These are phyloP conservation scores for Micrasema longulum DNA, from an alignment of 1,140 invertebrate genomes.

Conservation along the genomic window DNA sequence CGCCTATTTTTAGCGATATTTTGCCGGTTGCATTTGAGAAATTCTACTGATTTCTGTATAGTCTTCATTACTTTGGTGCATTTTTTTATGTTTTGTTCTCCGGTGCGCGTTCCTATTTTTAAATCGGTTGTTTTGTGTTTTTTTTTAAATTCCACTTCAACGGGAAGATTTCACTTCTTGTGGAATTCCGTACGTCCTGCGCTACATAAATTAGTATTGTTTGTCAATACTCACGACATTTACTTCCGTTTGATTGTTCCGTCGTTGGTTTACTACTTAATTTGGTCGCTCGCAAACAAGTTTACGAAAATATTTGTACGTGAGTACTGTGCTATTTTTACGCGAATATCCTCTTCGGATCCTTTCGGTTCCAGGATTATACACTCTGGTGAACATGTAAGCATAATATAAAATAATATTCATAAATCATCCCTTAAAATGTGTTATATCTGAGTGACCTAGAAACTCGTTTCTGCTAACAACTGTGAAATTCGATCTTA, in stretches of 20 bases:
- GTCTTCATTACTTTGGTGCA: constrained; percentile 33
- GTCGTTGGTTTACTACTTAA: neutral
- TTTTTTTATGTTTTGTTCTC: constrained; percentile 25
- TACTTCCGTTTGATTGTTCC: neutral
- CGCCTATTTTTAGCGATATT: constrained; percentile 48
- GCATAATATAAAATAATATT: neutral
- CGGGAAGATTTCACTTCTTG: neutral
- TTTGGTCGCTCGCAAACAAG: neutral
- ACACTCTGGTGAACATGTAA: neutral
- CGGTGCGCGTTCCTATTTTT: constrained; percentile 39
- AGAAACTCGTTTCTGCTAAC: constrained; percentile 9
- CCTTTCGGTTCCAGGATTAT: neutral
- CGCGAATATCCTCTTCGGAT: neutral
- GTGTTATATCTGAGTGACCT: constrained; percentile 10
- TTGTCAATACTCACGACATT: constrained; percentile 8
- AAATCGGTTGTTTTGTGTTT: constrained; percentile 14
- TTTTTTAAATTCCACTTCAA: constrained; percentile 35
- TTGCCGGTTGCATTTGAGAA: constrained; percentile 43
- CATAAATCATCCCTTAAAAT: constrained; percentile 5
- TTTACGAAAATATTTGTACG: constrained; percentile 3
- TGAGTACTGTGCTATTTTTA: neutral
- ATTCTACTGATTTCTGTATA: constrained; percentile 32
- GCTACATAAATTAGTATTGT: constrained; percentile 6
- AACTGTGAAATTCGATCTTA: constrained; percentile 4
- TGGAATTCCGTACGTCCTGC: constrained; percentile 27